Conservation (phyloP, 2,113 vertebrate genomes). For the Apteryx mantelli region DNA sequence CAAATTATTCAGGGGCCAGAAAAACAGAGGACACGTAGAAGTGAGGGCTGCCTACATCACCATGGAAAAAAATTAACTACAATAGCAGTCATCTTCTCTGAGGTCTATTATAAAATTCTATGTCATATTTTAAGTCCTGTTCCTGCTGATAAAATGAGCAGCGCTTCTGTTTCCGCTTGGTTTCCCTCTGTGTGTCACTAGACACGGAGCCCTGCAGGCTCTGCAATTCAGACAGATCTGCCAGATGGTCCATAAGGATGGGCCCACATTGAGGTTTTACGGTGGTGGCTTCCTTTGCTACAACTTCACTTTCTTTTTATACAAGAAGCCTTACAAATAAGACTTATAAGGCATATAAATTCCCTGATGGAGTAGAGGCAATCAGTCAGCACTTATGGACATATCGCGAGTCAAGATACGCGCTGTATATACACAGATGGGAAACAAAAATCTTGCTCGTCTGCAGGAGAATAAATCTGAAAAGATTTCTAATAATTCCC, state of each 20-base stretch:
- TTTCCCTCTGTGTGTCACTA: not conserved
- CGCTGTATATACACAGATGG: not conserved
- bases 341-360: not conserved
- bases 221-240: not conserved
- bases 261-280: not conserved
- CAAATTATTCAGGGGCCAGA: fast-evolving
- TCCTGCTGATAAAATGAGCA: not conserved
- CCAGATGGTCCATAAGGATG: not conserved
- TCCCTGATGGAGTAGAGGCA: not conserved
- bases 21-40: not conserved
- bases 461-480: not conserved
- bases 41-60: not conserved
- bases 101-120: not conserved
- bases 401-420: fast-evolving
- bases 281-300: not conserved
- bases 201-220: not conserved
- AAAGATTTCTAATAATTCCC: not conserved
- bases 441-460: not conserved
- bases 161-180: not conserved
- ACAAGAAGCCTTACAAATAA: not conserved
- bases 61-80: not conserved
- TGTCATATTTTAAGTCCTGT: not conserved
- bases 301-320: fast-evolving
- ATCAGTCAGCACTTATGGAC: not conserved
- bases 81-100: too few species aligned